Conservation (phyloP, 2,113 vertebrate genomes). For the Hiodon alosoides region DNA sequence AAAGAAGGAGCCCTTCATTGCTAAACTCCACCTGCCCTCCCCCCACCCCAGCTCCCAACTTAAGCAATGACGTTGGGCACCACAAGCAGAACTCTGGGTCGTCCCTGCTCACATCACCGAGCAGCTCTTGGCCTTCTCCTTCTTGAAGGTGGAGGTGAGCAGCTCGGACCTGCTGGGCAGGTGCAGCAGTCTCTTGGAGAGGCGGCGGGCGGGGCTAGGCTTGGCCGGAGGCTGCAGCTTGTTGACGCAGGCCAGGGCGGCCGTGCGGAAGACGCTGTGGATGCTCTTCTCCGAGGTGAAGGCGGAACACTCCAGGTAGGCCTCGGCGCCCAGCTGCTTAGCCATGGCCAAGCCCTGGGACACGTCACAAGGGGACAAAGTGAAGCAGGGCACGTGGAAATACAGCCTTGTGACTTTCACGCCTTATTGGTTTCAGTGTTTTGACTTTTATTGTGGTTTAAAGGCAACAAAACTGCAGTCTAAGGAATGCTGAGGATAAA, state of each 20-base stretch:
- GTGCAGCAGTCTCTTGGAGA: conserved; percentile 85
- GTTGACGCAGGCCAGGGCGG: conserved; percentile 75
- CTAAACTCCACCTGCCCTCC: not conserved
- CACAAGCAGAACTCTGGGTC: conserved; percentile 28
- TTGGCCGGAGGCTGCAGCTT: conserved; percentile 61
- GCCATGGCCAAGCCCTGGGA: conserved; percentile 77
- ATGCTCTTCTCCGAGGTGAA: conserved; percentile 94
- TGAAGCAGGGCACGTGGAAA: not conserved
- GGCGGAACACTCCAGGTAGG: conserved; percentile 88
- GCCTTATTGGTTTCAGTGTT: too few relatives aligned
- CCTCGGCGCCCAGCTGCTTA: conserved; percentile 81
- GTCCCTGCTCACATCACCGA: conserved; percentile 79
- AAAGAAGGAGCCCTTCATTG: conserved; percentile 2
- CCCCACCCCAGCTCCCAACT: not conserved
- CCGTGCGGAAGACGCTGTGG: conserved; percentile 83
- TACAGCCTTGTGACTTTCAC: too few relatives aligned
- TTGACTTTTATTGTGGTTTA: too few relatives aligned
- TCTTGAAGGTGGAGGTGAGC: conserved; percentile 83
- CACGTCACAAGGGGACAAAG: not conserved
- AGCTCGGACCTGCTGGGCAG: conserved; percentile 81
- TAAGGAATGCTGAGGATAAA: too few relatives aligned
- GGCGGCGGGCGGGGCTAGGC: conserved; percentile 71
- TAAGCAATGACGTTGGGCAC: not conserved
- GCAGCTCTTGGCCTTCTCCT: conserved; percentile 89
- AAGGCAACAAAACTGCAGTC: too few relatives aligned